Percentiles rank a stretch among this genome's conserved stretches.
Conservation (phyloP, 2,797 vertebrate species). For the Bradypodion ventrale region DNA sequence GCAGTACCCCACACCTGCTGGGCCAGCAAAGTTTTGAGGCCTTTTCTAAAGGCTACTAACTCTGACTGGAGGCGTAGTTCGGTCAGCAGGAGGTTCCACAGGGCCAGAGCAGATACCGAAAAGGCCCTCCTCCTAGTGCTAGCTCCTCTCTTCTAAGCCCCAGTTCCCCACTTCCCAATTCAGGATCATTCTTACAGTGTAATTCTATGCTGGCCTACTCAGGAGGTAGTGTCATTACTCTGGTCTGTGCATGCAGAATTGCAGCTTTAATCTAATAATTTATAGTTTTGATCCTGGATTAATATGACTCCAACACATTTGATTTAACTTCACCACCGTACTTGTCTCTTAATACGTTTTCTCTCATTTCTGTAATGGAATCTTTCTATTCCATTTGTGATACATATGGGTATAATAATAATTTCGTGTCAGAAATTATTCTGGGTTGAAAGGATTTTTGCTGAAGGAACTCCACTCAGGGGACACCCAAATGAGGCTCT, state of each 20-base stretch:
- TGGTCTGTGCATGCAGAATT: background rate
- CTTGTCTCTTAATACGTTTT: background rate
- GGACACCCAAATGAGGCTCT: too few relatives aligned
- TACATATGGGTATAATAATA: too few relatives aligned
- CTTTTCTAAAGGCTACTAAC: too few relatives aligned
- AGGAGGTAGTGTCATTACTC: background rate
- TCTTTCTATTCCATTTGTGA: background rate
- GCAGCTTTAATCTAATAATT: background rate
- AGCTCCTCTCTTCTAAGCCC: background rate
- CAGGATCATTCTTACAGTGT: background rate
- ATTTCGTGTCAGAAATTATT: too few relatives aligned
- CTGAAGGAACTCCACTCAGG: too few relatives aligned
- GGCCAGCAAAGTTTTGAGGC: too few relatives aligned
- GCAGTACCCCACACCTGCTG: too few relatives aligned
- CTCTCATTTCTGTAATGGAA: background rate
- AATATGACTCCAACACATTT: background rate
- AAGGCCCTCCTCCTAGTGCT: too few relatives aligned
- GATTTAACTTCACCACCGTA: background rate
- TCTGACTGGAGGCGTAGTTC: too few relatives aligned
- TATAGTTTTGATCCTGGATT: background rate
- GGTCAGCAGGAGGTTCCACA: too few relatives aligned
- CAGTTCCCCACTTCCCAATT: background rate
- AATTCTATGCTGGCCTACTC: background rate
- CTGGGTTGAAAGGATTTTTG: too few relatives aligned
- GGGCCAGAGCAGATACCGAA: too few relatives aligned